Percentiles rank a stretch among this genome's conserved stretches.
These are phyloP conservation scores for Seira ritae DNA, from an alignment of 2,888 invertebrate genomes.

Conservation along the genomic window DNA sequence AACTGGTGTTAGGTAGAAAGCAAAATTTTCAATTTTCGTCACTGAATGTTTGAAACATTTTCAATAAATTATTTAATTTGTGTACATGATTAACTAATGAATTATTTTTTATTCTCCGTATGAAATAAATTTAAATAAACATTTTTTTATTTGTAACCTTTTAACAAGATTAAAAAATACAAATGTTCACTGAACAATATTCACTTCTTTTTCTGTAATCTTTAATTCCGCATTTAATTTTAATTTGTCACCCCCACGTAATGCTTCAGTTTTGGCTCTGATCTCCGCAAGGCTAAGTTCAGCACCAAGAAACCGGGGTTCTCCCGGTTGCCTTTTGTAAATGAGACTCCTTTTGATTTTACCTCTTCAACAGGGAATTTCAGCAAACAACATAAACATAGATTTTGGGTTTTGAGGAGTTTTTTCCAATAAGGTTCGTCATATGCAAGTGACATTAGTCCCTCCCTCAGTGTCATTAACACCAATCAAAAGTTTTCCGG, in stretches of 20 bases:
- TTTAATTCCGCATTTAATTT: not conserved
- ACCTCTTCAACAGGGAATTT: conserved; percentile 56
- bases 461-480: conserved; percentile 70
- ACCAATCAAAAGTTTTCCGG: conserved; percentile 69
- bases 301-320: conserved; percentile 43
- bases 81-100: too few species aligned
- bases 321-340: conserved; percentile 27
- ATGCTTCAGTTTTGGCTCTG: not conserved
- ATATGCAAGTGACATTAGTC: conserved; percentile 69
- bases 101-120: too few species aligned
- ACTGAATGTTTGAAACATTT: too few species aligned
- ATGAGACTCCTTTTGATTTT: conserved; percentile 43
- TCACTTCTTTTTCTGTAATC: not conserved
- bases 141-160: too few species aligned
- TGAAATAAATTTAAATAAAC: too few species aligned
- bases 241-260: not conserved
- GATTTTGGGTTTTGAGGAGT: conserved; percentile 64
- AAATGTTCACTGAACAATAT: too few species aligned
- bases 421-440: conserved; percentile 65
- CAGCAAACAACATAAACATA: conserved; percentile 67
- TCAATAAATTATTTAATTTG: too few species aligned
- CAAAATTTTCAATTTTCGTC: too few species aligned
- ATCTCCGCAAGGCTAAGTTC: conserved; percentile 35
- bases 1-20: too few species aligned
- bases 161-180: too few species aligned